A percentile compares a stretch with the other conserved stretches of the same genome.
phyloP scores from a whole-genome alignment of 2,797 vertebrate genomes.

The Ciconia nigra region DNA sequence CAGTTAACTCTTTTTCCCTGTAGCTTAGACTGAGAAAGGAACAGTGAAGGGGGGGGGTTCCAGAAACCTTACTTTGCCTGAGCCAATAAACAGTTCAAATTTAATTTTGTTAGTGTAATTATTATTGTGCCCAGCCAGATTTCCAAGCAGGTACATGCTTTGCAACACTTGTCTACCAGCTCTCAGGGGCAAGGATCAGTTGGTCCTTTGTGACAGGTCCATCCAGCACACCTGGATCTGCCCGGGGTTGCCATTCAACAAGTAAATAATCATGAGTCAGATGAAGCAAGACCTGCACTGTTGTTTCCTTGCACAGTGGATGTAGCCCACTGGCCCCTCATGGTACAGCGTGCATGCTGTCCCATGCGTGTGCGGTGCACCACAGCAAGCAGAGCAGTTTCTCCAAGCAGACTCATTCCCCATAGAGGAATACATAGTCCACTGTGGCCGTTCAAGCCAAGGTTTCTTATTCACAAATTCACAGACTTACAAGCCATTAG shows the following conservation, averaged over 20 bases:
- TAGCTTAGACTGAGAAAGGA: not conserved
- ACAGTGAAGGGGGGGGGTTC: not conserved
- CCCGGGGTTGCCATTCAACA: not conserved
- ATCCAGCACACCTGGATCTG: not conserved
- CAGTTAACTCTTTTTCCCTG: not conserved
- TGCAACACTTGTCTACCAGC: not conserved
- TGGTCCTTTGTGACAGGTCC: not conserved
- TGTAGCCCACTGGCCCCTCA: not conserved
- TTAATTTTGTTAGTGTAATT: not conserved
- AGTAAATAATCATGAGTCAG: not conserved
- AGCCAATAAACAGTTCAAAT: not conserved
- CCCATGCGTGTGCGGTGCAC: accelerated
- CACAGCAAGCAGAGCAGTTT: not conserved
- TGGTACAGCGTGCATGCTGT: accelerated
- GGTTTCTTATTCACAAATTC: not conserved
- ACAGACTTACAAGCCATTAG: not conserved
- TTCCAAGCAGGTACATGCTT: not conserved
- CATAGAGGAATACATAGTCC: not conserved
- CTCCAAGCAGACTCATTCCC: not conserved
- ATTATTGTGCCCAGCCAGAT: not conserved
- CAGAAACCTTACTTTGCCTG: not conserved
- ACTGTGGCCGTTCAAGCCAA: not conserved
- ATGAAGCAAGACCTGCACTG: not conserved
- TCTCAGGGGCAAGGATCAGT: not conserved
- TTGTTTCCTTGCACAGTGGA: not conserved